Evolutionary conservation across 2,113 vertebrate species (phyloP).

Genomic region (Ptilonorhynchus violaceus): DNA sequence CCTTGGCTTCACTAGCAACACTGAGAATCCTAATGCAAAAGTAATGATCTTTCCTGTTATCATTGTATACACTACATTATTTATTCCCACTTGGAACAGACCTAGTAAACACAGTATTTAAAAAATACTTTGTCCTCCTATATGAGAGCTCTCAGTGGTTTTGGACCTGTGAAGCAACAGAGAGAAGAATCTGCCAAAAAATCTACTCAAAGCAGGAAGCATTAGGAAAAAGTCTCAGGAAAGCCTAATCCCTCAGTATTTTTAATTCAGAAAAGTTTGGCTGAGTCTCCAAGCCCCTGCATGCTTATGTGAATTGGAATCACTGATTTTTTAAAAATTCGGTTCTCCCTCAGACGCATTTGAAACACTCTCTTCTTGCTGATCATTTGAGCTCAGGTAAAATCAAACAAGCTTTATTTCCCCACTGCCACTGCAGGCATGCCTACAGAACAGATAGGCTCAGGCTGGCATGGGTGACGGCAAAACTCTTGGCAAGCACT

Average conservation of each 20-base stretch:
- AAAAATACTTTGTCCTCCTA: not conserved
- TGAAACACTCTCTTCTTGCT: not conserved
- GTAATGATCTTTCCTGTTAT: not conserved
- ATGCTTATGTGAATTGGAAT: not conserved
- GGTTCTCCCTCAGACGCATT: not conserved
- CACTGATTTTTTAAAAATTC: not conserved
- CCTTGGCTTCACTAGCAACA: not conserved
- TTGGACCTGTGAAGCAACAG: not conserved
- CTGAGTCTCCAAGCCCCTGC: not conserved
- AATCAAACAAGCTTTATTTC: not conserved
- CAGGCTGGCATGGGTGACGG: not conserved
- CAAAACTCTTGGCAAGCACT: not conserved
- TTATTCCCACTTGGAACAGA: not conserved
- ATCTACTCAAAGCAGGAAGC: not conserved
- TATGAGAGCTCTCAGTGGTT: not conserved
- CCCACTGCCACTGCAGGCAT: not conserved
- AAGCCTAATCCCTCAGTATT: conserved; percentile 34
- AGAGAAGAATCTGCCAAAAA: not conserved
- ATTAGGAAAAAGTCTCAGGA: conserved; percentile 6
- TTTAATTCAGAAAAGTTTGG: conserved; percentile 25
- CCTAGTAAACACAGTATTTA: not conserved
- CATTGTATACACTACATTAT: not conserved
- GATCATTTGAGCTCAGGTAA: not conserved
- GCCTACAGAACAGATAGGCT: not conserved
- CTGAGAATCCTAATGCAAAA: not conserved